These are phyloP conservation scores for Timema cristinae DNA, from an alignment of 2,888 invertebrate species.

Conservation along the genomic window DNA sequence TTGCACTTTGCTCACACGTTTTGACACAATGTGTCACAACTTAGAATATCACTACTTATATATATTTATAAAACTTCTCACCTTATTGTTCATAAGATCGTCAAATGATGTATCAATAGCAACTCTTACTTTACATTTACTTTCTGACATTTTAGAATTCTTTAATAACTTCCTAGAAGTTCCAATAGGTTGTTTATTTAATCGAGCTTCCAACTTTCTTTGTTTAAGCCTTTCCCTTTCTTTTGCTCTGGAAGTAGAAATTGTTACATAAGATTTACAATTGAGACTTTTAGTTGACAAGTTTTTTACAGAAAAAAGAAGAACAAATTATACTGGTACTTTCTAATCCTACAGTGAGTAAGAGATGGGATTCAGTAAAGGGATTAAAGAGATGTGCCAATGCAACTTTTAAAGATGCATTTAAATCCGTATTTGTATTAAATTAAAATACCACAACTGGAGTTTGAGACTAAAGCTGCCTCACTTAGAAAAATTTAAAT, in stretches of 20 bases:
- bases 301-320: background rate
- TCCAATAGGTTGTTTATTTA: conserved; percentile 66
- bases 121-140: conserved; percentile 64
- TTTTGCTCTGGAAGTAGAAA: conserved; percentile 45
- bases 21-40: background rate
- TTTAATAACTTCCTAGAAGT: conserved; percentile 80
- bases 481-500: too few relatives aligned
- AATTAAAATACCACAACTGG: too few relatives aligned
- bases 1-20: background rate
- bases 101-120: conserved; percentile 91
- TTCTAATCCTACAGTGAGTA: too few relatives aligned
- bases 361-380: too few relatives aligned
- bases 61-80: conserved; percentile 28
- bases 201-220: conserved; percentile 63
- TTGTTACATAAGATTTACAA: too few relatives aligned
- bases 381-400: too few relatives aligned
- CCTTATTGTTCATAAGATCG: conserved; percentile 80
- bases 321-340: too few relatives aligned
- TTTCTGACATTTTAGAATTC: conserved; percentile 62
- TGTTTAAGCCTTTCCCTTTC: conserved; percentile 69
- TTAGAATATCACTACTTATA: too few relatives aligned
- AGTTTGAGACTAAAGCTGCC: too few relatives aligned
- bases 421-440: too few relatives aligned
- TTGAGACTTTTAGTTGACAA: too few relatives aligned
- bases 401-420: too few relatives aligned